A percentile compares a stretch with the other conserved stretches of the same genome.
Evolutionary conservation across 2,797 vertebrate genomes (phyloP).

Genomic region (Eospalax fontanierii): DNA sequence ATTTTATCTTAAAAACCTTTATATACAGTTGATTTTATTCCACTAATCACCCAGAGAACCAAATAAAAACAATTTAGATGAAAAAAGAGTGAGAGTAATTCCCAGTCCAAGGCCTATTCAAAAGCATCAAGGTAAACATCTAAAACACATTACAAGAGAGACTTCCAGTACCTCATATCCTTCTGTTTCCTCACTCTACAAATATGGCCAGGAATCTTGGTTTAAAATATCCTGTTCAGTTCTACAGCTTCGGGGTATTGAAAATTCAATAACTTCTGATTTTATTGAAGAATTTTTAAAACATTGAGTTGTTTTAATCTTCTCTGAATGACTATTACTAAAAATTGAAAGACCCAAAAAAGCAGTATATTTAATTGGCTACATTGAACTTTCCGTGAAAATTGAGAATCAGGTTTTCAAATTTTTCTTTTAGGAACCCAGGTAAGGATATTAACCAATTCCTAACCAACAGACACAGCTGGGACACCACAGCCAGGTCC

Average conservation of each 20-base stretch:
- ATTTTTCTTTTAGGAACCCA: slow-evolving; percentile 42
- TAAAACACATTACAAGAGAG: not conserved
- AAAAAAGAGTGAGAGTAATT: not conserved
- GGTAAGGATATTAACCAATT: not conserved
- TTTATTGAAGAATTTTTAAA: slow-evolving; percentile 25
- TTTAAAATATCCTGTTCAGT: not conserved
- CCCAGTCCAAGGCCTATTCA: not conserved
- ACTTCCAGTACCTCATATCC: not conserved
- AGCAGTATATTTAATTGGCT: not conserved
- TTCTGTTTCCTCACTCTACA: not conserved
- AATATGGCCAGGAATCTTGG: not conserved
- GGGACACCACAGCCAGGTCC: slow-evolving; percentile 42
- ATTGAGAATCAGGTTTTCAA: not conserved
- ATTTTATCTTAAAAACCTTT: not conserved
- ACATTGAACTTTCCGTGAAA: not conserved
- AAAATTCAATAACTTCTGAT: not conserved
- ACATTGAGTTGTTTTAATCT: not conserved
- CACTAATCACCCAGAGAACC: not conserved
- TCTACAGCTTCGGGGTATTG: not conserved
- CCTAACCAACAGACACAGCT: not conserved
- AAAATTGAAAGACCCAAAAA: slow-evolving; percentile 50
- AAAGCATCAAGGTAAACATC: slow-evolving; percentile 6
- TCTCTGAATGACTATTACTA: not conserved
- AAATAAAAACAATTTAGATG: slow-evolving; percentile 15
- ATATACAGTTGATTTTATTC: not conserved